Evolutionary conservation across 2,113 vertebrate genomes (phyloP), one percentile per base, ranked within the genome.

Genomic region (Condylura cristata): DNA sequence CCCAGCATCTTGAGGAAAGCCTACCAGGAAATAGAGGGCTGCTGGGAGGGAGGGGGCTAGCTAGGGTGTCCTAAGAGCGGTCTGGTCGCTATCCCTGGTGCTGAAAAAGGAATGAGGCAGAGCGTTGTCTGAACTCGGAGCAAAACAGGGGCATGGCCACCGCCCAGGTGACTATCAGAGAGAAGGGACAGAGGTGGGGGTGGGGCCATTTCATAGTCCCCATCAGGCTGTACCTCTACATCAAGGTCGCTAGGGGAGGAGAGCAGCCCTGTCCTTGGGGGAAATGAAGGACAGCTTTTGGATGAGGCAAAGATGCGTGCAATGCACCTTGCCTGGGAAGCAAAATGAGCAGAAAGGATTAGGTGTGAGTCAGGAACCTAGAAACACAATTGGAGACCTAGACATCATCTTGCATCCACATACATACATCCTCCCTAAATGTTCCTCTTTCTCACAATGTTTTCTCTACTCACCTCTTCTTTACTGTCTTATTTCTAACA

Each of bases 21-120:
- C 70, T 32, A 46, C 58, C 4, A 5, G 14, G 79, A 74, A 41
- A 86, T 56, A 78, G 7, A 32, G 79, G 75, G 58, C 37, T 24
- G 4, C 32, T 3, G 39, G 39, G 0, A 1, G 48, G 17, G 34
- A 46, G 39, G 39, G 0, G 0, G 48, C 14, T 32, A 46, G 28
- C 32, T 8, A 24, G 22, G 48, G 30, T 5, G 34, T 28, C 48
- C 22, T 13, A 39, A 74, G 30, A 1, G 2, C 61, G 0, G 65
- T 10, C 68, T 58, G 76, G 86, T 80, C 78, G 87, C 98, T 98
- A 98, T 98, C 98, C 97, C 12, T 94, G 98, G 98, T 98, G 95
- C 98, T 98, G 98, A 98, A 96, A 20, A 6, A 32, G 17, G 85
- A n/a, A 26, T 60, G 56, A 14, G 6, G 72, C 26, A 12, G 60